phyloP scores from a whole-genome alignment of 2,888 invertebrate species.

The Sphecodes monilicornis region DNA sequence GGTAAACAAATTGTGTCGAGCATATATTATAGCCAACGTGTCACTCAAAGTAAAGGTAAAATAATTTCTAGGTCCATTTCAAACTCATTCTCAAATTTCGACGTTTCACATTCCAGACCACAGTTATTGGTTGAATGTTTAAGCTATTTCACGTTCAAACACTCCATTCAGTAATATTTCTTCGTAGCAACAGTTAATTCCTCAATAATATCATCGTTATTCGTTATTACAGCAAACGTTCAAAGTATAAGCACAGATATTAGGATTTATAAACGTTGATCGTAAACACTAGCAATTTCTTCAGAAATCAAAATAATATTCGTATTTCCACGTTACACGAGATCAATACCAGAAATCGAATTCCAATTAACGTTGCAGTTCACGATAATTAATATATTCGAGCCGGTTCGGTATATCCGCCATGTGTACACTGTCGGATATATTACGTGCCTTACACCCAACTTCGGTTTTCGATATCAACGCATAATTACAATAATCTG shows the following conservation, averaged over 20 bases:
- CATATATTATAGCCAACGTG: too few species aligned
- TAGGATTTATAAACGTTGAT: background rate
- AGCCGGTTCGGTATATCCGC: background rate
- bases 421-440: background rate
- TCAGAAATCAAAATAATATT: background rate
- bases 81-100: background rate
- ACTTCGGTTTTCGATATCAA: background rate
- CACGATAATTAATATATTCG: background rate
- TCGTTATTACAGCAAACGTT: background rate
- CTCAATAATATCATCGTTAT: background rate
- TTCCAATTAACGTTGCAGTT: constrained; percentile 3
- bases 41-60: too few species aligned
- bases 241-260: background rate
- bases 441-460: background rate
- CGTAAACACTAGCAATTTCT: background rate
- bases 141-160: background rate
- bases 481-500: background rate
- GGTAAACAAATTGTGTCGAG: too few species aligned
- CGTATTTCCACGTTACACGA: background rate
- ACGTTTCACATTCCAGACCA: background rate
- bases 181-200: background rate
- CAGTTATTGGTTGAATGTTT: background rate
- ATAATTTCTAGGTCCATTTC: background rate
- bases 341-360: background rate
- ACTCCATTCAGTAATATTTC: background rate